Evolutionary conservation across 2,888 invertebrate species (phyloP), one percentile per base, ranked within the genome.

Genomic region (Perdita meconis): DNA sequence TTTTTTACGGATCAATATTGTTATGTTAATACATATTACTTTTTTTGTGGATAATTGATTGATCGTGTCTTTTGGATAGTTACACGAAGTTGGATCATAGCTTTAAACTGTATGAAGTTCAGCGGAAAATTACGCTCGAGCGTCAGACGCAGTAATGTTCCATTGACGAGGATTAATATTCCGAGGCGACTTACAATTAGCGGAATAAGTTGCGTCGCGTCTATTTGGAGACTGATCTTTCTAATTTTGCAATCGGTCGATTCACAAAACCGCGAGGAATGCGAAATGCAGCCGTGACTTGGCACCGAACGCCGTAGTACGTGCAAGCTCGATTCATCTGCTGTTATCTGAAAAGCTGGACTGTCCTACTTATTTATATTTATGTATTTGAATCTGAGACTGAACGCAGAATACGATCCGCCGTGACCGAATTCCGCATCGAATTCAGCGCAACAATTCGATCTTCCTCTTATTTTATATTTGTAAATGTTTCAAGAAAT

Each of bases 331-430:
- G 63, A 67, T 77, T 77, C 74, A 74, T 67, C 51, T 47, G 47
- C 26, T 47, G 63, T 63, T 74, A 74, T 77, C 63, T 63, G 53
- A 59, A 77, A 67, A 72, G 51, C n/a, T 40, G 38, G 51, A 26
- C 24, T 56, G 75, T 6, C 63, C 74, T 64, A 57, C 63, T 74
- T 77, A 74, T 74, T 74, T 64, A 67, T 74, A 77, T 77, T 74
- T 77, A 73, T 74, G 64, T 51, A 64, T 74, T 67, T 63, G 72
- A 66, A 65, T 66, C 60, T 8, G n/a, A 57, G 63, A 36, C 53
- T 22, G 34, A 40, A 19, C 16, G 59, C 26, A 30, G 40, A 44
- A 65, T 53, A 59, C 40, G 44, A 72, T 61, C 47, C 24, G 60
- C 36, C 42, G 51, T 53, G 67, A 63, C 74, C 74, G 67, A 74